A percentile compares a stretch with the other conserved stretches of the same genome.
Conservation (phyloP, 2,888 invertebrate genomes). For the Doris montereyensis region DNA sequence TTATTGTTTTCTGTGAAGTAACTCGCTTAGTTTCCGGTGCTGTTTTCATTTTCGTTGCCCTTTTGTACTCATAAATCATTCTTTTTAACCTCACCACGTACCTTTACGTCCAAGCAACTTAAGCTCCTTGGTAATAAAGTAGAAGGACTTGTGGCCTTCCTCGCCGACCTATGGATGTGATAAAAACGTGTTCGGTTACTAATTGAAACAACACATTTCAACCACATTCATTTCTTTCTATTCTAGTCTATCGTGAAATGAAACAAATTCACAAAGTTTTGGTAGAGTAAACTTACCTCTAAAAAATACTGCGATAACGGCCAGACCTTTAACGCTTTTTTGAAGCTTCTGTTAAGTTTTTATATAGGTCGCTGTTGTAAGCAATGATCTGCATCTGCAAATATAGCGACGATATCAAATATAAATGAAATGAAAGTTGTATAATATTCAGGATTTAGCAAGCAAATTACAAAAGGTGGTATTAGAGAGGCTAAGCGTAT, state of each 20-base stretch:
- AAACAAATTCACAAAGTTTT: not conserved
- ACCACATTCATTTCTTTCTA: too few relatives aligned
- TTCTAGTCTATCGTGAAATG: too few relatives aligned
- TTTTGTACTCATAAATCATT: not conserved
- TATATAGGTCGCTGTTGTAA: conserved; percentile 58
- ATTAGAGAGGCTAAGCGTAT: too few relatives aligned
- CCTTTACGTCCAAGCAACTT: too few relatives aligned
- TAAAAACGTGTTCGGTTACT: too few relatives aligned
- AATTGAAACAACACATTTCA: too few relatives aligned
- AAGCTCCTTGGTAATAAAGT: not conserved
- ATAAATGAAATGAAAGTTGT: too few relatives aligned
- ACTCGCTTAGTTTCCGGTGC: not conserved
- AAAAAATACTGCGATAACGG: conserved; percentile 49
- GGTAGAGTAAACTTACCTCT: too few relatives aligned
- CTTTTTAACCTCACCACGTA: too few relatives aligned
- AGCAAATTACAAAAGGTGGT: too few relatives aligned
- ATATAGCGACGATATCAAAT: too few relatives aligned
- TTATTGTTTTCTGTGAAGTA: not conserved
- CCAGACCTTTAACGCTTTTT: conserved; percentile 46
- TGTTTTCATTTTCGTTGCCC: not conserved
- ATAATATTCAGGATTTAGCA: too few relatives aligned
- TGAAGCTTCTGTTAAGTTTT: conserved; percentile 49
- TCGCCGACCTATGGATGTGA: not conserved
- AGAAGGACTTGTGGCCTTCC: not conserved
- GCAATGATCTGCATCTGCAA: conserved; percentile 63